Base-by-base conservation (phyloP, 2,113 vertebrate genomes). In the Gymnorhina tibicen region DNA sequence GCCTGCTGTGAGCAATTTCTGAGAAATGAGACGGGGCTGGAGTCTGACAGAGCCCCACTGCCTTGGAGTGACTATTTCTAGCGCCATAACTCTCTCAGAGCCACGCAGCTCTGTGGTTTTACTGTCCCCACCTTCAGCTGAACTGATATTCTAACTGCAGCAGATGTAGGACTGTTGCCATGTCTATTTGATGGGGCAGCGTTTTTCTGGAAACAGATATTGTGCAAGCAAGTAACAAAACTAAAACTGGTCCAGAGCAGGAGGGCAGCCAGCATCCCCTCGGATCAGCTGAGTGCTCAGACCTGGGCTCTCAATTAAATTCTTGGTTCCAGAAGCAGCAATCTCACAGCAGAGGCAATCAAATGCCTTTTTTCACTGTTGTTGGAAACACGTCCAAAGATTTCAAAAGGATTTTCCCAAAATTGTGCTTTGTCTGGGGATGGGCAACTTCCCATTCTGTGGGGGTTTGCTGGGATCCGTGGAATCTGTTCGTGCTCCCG, bases 401-500 rank as follows among this genome's bases (percentile, higher is more conserved):
- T 58, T 83, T 81, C 44, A 72, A 21, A 85, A 79, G 30, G 49
- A 23, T 47, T 87, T 63, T 35, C 37, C 55, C 62, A 30, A n/a
- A 85, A 9, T 8, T 67, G 30, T 72, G 79, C 58, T 37, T 47
- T 64, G 55, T 62, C 39, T 64, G 73, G 68, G 81, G 19, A 32
- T 37, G 23, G 10, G 46, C 64, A 60, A 6, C 63, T 87, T 77
- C 37, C 76, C 63, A 19, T 17, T 33, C 74, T 56, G 76, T 28
- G 58, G 58, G 46, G 52, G 35, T 93, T 85, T 95, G 44, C 63
- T 95, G 53, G 83, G 89, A 41, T 74, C 82, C 55, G 23, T 46
- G 68, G 91, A 52, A 62, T 75, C 64, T 84, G 19, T 72, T 79
- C 47, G 1, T 28, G 50, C 39, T 83, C 62, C 27, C 0, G 2